Base-by-base conservation (phyloP, 2,113 vertebrate species). In the Arizona elegans region DNA sequence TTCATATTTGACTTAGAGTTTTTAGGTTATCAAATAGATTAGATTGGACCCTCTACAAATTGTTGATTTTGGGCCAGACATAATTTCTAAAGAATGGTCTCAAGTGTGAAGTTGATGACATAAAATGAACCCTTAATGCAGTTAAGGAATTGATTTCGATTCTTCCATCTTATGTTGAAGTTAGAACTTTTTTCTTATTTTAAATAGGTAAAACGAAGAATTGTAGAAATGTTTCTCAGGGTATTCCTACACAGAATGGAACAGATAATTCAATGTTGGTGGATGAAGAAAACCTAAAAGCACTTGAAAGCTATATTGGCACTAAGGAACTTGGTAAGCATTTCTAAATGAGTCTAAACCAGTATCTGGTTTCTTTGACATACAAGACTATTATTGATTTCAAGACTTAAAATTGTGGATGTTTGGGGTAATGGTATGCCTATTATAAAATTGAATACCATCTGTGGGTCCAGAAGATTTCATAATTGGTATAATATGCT, bases 201-300 rank as follows among this genome's bases (percentile, higher is more conserved):
- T 93, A 95, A 96, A 97, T 50, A 99, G 99, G 98, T 96, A 99
- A 99, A 98, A 97, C 94, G 92, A 98, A 97, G 95, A 95, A 95
- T 85, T 95, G 96, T 94, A 98, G 98, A 95, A 98, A 95, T 91
- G 92, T 95, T 91, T 97, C 98, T 94, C 96, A 97, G 85, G 98
- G 91, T 86, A 96, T 98, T 94, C 97, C 96, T 59, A 97, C 93
- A 95, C 96, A 97, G 62, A 97, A 92, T 93, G 97, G 96, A 89
- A 96, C 95, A 93, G 97, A 97, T 92, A 98, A 97, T n/a, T 94
- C 93, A 87, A 96, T 97, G 17, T 93, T 98, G 91, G 92, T 94
- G 58, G 96, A 97, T 93, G 97, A 97, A 90, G 96, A 96, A 96
- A 97, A 96, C 95, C 92, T 97, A 89, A 97, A 96, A 94, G 93